phyloP scores from a whole-genome alignment of 2,113 vertebrate genomes.

The Etheostoma cragini region DNA sequence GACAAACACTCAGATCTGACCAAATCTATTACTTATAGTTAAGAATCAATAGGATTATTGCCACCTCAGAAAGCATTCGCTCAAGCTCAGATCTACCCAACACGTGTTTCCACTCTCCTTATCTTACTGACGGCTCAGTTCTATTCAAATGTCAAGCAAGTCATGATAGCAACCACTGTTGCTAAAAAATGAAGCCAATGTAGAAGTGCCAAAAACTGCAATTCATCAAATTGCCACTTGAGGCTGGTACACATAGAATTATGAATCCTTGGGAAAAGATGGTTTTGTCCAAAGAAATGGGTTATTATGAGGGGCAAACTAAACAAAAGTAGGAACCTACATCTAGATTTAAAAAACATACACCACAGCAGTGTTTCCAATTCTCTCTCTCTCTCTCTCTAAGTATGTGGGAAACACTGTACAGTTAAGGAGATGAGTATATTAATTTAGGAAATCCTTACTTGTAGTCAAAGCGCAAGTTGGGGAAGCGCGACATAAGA shows the following conservation, averaged over 20 bases:
- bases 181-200: no score
- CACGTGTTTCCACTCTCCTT: no score
- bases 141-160: no score
- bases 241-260: no score
- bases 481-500: slow-evolving; percentile 90
- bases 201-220: no score
- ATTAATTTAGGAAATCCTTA: slow-evolving; percentile 72
- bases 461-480: slow-evolving; percentile 93
- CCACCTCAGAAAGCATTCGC: background rate
- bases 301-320: background rate
- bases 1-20: background rate
- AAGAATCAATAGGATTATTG: background rate
- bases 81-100: background rate
- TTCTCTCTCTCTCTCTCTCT: no score
- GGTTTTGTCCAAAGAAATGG: background rate
- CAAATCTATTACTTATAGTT: background rate
- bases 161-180: no score
- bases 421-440: background rate
- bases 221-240: no score
- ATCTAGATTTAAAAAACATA: background rate
- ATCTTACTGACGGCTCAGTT: no score
- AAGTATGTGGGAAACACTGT: background rate
- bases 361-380: no score
- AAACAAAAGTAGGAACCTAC: background rate
- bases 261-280: background rate